These are phyloP conservation scores for Ectemnius lituratus DNA, from an alignment of 2,888 invertebrate species.

Conservation along the genomic window DNA sequence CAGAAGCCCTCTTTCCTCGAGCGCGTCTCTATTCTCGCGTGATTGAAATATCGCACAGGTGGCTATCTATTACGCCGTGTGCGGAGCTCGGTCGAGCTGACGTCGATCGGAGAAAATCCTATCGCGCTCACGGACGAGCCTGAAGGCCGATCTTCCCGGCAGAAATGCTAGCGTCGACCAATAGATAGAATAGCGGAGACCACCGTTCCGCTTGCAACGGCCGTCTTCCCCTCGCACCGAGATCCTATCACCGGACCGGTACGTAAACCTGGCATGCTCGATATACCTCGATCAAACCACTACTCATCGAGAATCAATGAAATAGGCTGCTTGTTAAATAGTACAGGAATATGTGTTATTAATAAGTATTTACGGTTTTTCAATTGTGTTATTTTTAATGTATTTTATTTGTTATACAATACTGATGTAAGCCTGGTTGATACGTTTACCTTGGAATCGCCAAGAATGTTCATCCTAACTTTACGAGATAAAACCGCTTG, in stretches of 20 bases:
- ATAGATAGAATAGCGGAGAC: constrained; percentile 4
- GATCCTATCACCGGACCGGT: constrained; percentile 32
- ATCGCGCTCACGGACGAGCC: constrained; percentile 50
- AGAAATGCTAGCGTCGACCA: constrained; percentile 40
- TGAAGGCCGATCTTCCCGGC: constrained; percentile 45
- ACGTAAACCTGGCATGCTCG: constrained; percentile 28
- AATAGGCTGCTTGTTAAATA: background rate
- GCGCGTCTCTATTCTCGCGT: background rate
- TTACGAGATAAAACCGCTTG: too few relatives aligned
- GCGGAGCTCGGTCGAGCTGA: constrained; percentile 32
- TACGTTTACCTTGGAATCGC: too few relatives aligned
- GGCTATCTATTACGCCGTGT: constrained; percentile 46
- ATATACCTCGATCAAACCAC: constrained; percentile 35
- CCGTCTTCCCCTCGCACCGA: background rate
- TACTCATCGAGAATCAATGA: constrained; percentile 1
- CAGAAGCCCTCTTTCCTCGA: constrained; percentile 11
- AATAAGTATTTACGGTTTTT: too few relatives aligned
- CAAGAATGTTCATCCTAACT: too few relatives aligned
- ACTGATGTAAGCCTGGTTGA: too few relatives aligned
- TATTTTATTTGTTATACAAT: too few relatives aligned
- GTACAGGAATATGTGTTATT: too few relatives aligned
- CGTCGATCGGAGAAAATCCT: constrained; percentile 59
- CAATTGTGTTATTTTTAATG: too few relatives aligned
- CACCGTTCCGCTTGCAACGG: background rate
- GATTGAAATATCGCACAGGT: constrained; percentile 58